Base-by-base conservation (phyloP, 2,113 vertebrate species). In the Amblyopsis rosae region DNA sequence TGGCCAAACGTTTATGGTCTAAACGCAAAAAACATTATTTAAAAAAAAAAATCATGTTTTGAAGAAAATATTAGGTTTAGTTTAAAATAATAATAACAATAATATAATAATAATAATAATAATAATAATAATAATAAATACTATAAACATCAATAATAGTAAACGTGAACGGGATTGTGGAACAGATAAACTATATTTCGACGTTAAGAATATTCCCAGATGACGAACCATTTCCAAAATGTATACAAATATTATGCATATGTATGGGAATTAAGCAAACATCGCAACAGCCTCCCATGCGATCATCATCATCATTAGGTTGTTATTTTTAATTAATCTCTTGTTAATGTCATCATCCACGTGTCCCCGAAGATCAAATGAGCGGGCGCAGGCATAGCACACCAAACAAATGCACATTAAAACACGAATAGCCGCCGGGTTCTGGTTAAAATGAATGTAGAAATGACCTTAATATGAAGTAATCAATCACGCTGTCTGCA, bases 401-500 rank as follows among this genome's bases (percentile, higher is more conserved):
- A 80, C 87, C 69, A 88, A 90, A 87, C 89, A 92, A 92, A 90
- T 77, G 86, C 88, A 77, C 86, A 86, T 88, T 79, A 82, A 87
- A 81, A 88, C 82, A 83, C 41, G n/a, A 77, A 70, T 0, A 67
- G 87, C 91, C 81, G 45, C 51, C 82, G 73, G 88, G 92, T 89
- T 73, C 19, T 75, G 82, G 83, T 79, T 89, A 91, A 92, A 89
- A 89, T 89, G 81, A 82, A 86, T 75, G 88, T 80, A 88, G 72
- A 89, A 90, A 89, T 85, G 89, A 93, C 91, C 90, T 74, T 82
- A 90, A 90, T 91, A 90, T 89, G 92, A 90, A 83, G 82, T 92
- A 87, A 88, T 92, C 90, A 89, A 93, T 92, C 92, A 94, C 77
- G 82, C 79, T 90, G 92, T 90, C 92, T 86, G 74, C 80, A 64